Conservation (phyloP, 1,140 invertebrate genomes). For the Heliothis subflexa region DNA sequence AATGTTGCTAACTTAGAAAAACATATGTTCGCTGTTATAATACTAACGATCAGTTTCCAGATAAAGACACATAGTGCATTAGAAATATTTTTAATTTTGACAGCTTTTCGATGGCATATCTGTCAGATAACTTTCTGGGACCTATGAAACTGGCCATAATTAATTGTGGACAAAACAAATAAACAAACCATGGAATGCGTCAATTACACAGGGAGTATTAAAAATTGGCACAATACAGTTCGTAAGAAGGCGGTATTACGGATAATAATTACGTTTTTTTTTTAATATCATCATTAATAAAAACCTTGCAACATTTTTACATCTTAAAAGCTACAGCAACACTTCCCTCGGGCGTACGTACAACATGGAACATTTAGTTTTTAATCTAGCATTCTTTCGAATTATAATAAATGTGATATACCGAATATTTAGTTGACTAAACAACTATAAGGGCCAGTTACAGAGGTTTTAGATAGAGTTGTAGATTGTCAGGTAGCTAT, state of each 20-base stretch:
- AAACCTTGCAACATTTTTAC: conserved; percentile 62
- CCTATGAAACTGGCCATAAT: too few relatives aligned
- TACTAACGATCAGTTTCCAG: background rate
- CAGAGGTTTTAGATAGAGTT: too few relatives aligned
- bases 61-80: too few relatives aligned
- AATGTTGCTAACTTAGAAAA: conserved; percentile 21
- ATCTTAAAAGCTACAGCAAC: conserved; percentile 57
- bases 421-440: background rate
- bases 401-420: conserved; percentile 17
- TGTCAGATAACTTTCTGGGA: too few relatives aligned
- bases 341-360: conserved; percentile 55
- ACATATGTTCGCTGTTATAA: conserved; percentile 1
- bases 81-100: too few relatives aligned
- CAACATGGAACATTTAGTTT: conserved; percentile 58
- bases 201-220: conserved; percentile 50
- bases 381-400: conserved; percentile 42
- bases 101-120: too few relatives aligned
- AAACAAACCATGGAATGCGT: conserved; percentile 54
- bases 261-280: conserved; percentile 49
- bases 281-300: conserved; percentile 55
- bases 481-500: too few relatives aligned
- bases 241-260: conserved; percentile 58
- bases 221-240: conserved; percentile 62
- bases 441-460: background rate
- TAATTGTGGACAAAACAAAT: conserved; percentile 28